Base-by-base conservation (phyloP, 2,797 vertebrate species). In the Hozukius guyotensis region DNA sequence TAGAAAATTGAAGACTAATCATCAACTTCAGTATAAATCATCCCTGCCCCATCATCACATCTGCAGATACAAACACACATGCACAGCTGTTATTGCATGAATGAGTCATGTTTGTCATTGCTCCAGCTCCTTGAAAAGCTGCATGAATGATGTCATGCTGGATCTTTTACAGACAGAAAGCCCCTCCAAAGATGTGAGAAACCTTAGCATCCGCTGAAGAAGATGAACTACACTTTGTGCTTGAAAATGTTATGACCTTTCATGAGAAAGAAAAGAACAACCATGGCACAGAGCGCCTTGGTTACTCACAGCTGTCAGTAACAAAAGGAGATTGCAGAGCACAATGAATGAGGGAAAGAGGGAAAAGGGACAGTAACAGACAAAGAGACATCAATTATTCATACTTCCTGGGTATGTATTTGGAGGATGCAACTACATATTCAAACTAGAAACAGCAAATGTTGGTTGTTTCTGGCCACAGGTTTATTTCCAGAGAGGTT, bases 351-450 rank as follows among this genome's bases (percentile, higher is more conserved):
- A 80, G n/a, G 49, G 62, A 68, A 75, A 42, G 55, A 56, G 64
- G 75, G 42, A 77, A 83, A 69, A 13, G 49, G 64, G 72, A 77
- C 74, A 46, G 55, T 38, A 81, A 77, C 52, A 78, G 55, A 84
- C 67, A 84, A 73, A 73, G 66, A 75, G 22, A 8, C 31, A 88
- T 88, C 75, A 82, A 87, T 91, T 86, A 86, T 84, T 90, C 70
- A 90, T 80, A 75, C n/a, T 67, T 72, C 25, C 59, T 75, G 76
- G 20, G 22, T 61, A n/a, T 42, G 66, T 60, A 68, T 85, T 80
- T 22, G 27, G 55, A 76, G 38, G 22, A 70, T 72, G 61, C 20
- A 25, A 73, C 60, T 73, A 60, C 61, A 82, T 75, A 81, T 71
- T 80, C 42, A 83, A 78, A 86, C 31, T 20, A 20, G 9, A 57